Conservation (phyloP, 2,113 vertebrate species). For the Xyrauchen texanus region DNA sequence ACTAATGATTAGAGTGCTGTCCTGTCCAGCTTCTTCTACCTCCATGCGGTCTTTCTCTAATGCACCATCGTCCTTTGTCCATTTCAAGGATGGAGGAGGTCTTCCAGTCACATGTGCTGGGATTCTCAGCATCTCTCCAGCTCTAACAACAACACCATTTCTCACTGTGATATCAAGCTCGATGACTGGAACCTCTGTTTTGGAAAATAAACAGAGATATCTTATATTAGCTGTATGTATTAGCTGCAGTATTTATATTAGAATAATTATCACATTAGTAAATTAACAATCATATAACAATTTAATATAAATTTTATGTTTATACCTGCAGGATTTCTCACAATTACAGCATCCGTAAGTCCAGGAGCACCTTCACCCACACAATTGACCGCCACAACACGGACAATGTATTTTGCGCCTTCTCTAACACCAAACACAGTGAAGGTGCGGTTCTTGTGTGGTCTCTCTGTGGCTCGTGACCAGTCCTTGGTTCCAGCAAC, state of each 20-base stretch:
- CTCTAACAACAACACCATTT: conserved; percentile 84
- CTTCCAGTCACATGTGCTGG: conserved; percentile 90
- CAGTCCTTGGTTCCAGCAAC: conserved; percentile 88
- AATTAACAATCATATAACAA: neutral
- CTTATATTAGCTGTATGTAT: no score
- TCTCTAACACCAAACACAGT: conserved; percentile 92
- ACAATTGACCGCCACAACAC: conserved; percentile 88
- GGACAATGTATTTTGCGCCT: conserved; percentile 89
- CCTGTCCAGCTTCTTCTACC: conserved; percentile 84
- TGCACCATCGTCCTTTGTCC: conserved; percentile 85
- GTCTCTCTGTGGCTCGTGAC: conserved; percentile 91
- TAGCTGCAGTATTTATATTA: no score
- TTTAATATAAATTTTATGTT: neutral
- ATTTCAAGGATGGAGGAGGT: conserved; percentile 84
- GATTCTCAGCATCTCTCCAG: conserved; percentile 85
- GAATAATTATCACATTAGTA: no score
- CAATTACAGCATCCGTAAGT: conserved; percentile 85
- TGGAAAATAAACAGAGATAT: conserved; percentile 43
- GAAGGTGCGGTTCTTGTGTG: conserved; percentile 79
- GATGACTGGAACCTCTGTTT: conserved; percentile 84
- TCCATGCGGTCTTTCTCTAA: conserved; percentile 85
- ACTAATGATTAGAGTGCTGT: conserved; percentile 82
- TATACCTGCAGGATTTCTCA: conserved; percentile 91
- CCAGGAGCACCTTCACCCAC: conserved; percentile 94
- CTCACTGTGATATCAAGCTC: conserved; percentile 88